Conservation (phyloP, 1,140 invertebrate species). For the Caerostris extrusa region DNA sequence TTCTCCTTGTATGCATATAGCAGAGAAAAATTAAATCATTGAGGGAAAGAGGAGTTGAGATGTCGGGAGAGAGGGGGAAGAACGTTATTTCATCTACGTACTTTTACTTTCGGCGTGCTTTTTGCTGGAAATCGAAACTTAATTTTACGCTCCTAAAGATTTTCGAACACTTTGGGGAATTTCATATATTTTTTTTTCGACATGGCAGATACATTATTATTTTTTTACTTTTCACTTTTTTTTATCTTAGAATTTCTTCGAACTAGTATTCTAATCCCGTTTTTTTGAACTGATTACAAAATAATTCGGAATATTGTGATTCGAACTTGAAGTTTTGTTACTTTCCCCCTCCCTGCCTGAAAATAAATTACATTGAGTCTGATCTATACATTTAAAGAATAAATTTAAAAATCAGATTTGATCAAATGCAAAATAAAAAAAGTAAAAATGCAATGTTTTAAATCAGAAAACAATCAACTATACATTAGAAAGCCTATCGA, state of each 20-base stretch:
- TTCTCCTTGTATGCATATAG: neutral
- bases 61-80: too few relatives aligned
- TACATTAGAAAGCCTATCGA: too few relatives aligned
- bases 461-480: too few relatives aligned
- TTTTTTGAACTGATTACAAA: neutral
- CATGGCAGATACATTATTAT: neutral
- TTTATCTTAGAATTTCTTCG: neutral
- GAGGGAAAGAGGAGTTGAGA: neutral
- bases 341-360: too few relatives aligned
- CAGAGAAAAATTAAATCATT: neutral
- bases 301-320: neutral
- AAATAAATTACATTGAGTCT: too few relatives aligned
- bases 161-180: neutral
- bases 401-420: too few relatives aligned
- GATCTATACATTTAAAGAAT: too few relatives aligned
- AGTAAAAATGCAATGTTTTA: too few relatives aligned
- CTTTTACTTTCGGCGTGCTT: neutral
- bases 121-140: neutral
- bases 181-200: neutral
- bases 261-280: neutral
- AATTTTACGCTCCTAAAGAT: constrained; percentile 3
- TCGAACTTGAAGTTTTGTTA: too few relatives aligned
- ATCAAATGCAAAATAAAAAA: too few relatives aligned
- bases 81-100: neutral
- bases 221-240: neutral